phyloP scores from a whole-genome alignment of 2,888 invertebrate genomes.

The Drosophila prostipennis region DNA sequence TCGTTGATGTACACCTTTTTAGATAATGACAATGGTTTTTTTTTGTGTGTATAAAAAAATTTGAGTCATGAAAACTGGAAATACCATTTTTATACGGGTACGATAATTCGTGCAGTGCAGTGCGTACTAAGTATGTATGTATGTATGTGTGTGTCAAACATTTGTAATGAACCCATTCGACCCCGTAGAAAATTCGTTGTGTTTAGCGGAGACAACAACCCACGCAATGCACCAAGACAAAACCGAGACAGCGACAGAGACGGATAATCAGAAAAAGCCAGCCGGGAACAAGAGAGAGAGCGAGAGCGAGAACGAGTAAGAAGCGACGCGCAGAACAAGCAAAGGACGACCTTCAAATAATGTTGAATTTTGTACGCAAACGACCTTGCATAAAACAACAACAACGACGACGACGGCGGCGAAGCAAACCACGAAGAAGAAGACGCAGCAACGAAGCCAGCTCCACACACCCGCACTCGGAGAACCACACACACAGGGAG shows the following conservation, averaged over 20 bases:
- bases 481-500: conserved; percentile 36
- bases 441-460: conserved; percentile 41
- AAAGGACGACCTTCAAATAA: conserved; percentile 85
- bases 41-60: too few relatives aligned
- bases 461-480: conserved; percentile 39
- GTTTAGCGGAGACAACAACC: conserved; percentile 5
- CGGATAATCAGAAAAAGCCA: conserved; percentile 2
- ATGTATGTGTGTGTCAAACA: too few relatives aligned
- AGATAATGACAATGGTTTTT: too few relatives aligned
- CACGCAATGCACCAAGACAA: conserved; percentile 34
- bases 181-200: neutral
- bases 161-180: neutral
- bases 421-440: conserved; percentile 54
- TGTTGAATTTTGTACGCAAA: conserved; percentile 84
- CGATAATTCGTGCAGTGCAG: neutral
- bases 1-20: too few relatives aligned
- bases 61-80: too few relatives aligned
- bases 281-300: conserved; percentile 20
- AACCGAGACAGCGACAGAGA: conserved; percentile 10
- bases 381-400: conserved; percentile 84
- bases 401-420: conserved; percentile 51
- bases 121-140: neutral
- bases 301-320: conserved; percentile 41
- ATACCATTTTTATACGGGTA: too few relatives aligned
- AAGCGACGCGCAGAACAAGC: conserved; percentile 56